Percentiles rank a stretch among this genome's conserved stretches.
Conservation (phyloP, 2,113 vertebrate genomes). For the Onychostoma macrolepis region DNA sequence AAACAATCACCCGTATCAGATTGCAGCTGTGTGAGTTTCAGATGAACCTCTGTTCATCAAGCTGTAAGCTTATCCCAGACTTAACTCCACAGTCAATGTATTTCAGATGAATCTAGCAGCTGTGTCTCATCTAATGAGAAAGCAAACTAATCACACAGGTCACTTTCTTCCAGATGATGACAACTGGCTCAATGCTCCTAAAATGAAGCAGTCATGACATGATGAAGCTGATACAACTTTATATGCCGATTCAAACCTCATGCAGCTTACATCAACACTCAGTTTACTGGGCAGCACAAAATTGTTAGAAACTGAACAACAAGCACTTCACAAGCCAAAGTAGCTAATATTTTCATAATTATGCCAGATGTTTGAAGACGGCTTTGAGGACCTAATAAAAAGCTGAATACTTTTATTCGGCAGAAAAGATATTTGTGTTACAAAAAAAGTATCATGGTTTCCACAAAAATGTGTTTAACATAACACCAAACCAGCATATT, state of each 20-base stretch:
- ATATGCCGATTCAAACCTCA: neutral
- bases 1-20: neutral
- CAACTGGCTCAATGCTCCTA: neutral
- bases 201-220: neutral
- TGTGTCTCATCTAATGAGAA: neutral
- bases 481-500: neutral
- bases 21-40: neutral
- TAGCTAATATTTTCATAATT: neutral
- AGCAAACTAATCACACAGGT: neutral
- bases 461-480: neutral
- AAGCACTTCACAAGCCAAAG: neutral
- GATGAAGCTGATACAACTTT: neutral
- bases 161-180: conserved; percentile 26
- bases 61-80: neutral
- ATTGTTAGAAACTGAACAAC: neutral
- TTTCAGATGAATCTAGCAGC: neutral
- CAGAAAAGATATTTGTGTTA: neutral
- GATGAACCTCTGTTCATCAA: conserved; percentile 20
- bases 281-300: neutral
- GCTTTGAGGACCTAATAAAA: neutral
- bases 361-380: neutral
- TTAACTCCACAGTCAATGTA: conserved; percentile 4
- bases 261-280: neutral
- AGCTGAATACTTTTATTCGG: neutral
- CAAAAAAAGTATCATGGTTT: neutral